Percentiles rank a stretch among this genome's conserved stretches.
Evolutionary conservation across 2,888 invertebrate species (phyloP).

Genomic region (Drosophila peninsularis): DNA sequence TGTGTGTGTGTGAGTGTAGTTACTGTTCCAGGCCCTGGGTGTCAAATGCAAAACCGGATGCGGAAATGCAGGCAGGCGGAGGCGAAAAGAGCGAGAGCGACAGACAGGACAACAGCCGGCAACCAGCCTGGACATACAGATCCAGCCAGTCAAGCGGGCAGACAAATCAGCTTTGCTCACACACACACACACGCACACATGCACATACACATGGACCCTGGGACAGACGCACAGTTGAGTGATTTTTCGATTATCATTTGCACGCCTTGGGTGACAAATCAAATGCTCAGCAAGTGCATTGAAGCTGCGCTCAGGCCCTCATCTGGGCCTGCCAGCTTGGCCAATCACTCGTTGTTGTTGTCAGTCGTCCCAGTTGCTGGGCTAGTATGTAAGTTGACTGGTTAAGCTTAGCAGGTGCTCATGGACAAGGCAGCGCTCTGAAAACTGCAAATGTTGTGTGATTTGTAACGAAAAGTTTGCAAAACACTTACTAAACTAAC

Average conservation of each 20-base stretch:
- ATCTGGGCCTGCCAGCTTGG: constrained; percentile 30
- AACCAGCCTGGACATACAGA: constrained; percentile 54
- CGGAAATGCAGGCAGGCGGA: constrained; percentile 75
- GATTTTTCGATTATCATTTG: constrained; percentile 80
- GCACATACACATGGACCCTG: constrained; percentile 15
- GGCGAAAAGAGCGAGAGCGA: constrained; percentile 31
- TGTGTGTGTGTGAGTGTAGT: constrained; percentile 50
- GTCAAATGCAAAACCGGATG: constrained; percentile 80
- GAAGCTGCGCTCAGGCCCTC: constrained; percentile 38
- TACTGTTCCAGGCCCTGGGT: constrained; percentile 56
- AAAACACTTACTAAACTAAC: constrained; percentile 17
- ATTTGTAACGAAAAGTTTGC: constrained; percentile 19
- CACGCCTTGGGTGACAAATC: constrained; percentile 81
- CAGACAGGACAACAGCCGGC: constrained; percentile 36
- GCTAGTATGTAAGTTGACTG: constrained; percentile 33
- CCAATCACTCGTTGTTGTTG: constrained; percentile 24
- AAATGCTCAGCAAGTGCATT: constrained; percentile 74
- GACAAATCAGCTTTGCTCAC: constrained; percentile 73
- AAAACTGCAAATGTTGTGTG: constrained; percentile 3
- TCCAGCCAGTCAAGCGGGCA: constrained; percentile 72
- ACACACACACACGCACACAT: constrained; percentile 15
- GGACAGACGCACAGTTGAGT: constrained; percentile 72
- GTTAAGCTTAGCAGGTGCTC: constrained; percentile 64
- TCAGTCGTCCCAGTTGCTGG: background rate
- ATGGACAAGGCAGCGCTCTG: constrained; percentile 24